Evolutionary conservation across 2,888 invertebrate genomes (phyloP).

Genomic region (Pachymerium ferrugineum): DNA sequence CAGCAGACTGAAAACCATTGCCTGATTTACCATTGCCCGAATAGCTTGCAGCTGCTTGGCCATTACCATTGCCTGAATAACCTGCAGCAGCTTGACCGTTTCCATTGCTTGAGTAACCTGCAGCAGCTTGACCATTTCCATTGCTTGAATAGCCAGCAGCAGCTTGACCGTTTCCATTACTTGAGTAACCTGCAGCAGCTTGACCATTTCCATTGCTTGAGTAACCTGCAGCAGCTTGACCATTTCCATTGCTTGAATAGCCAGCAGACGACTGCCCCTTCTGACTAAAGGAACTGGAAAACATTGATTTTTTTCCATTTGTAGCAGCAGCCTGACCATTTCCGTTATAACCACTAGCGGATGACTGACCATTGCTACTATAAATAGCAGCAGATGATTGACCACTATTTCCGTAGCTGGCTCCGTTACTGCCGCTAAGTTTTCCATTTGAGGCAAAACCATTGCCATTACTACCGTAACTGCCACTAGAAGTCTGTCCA

Average conservation of each 20-base stretch:
- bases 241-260: background rate
- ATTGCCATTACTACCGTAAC: background rate
- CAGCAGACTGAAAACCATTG: background rate
- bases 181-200: background rate
- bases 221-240: background rate
- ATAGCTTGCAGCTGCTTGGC: background rate
- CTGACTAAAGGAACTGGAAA: background rate
- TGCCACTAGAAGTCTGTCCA: background rate
- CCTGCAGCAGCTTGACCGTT: background rate
- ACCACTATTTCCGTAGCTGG: background rate
- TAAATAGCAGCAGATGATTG: background rate
- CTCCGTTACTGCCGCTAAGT: background rate
- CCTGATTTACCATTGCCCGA: background rate
- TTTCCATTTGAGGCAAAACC: background rate
- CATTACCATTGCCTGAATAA: background rate
- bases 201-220: background rate
- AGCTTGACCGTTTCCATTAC: background rate
- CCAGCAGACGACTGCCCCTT: background rate
- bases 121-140: background rate
- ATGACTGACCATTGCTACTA: background rate
- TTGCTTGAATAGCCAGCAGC: background rate
- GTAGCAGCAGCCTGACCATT: background rate
- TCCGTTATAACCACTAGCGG: background rate
- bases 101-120: background rate
- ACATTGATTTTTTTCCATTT: background rate